A percentile compares a stretch with the other conserved stretches of the same genome.
Evolutionary conservation across 1,140 invertebrate genomes (phyloP).

Genomic region (Drosophila carrolli): DNA sequence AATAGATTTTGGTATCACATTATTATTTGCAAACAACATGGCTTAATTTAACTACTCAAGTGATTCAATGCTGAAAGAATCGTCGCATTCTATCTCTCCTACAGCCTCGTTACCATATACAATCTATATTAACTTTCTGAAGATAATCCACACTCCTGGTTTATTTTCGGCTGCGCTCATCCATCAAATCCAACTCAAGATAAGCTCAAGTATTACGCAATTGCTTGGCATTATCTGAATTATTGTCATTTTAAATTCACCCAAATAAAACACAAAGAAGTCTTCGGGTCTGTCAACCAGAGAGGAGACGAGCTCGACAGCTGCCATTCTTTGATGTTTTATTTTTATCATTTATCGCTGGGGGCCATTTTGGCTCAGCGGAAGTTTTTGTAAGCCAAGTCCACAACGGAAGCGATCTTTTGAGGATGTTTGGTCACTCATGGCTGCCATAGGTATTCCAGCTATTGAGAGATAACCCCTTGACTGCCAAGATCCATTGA

Average conservation of each 20-base stretch:
- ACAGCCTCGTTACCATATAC: not conserved
- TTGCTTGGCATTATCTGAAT: slow-evolving; percentile 8
- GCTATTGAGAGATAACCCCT: slow-evolving; percentile 24
- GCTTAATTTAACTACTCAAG: too few relatives aligned
- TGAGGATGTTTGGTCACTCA: slow-evolving; percentile 9
- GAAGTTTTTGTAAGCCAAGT: slow-evolving; percentile 19
- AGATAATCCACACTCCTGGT: slow-evolving; percentile 2
- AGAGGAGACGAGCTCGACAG: slow-evolving; percentile 1
- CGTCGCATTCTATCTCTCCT: too few relatives aligned
- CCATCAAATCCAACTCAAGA: slow-evolving; percentile 14
- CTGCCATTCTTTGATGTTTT: not conserved
- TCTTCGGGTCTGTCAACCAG: not conserved
- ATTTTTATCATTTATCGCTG: slow-evolving; percentile 4
- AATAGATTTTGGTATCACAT: not conserved
- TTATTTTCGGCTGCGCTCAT: slow-evolving; percentile 15
- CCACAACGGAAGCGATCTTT: slow-evolving; percentile 31
- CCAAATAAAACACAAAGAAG: not conserved
- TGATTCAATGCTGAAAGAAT: too few relatives aligned
- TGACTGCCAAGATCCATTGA: slow-evolving; percentile 27
- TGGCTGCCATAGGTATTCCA: not conserved
- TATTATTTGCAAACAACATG: not conserved
- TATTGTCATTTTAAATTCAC: slow-evolving; percentile 7
- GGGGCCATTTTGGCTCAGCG: slow-evolving; percentile 11
- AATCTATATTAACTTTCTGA: not conserved
- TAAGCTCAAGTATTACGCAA: slow-evolving; percentile 31